Percentiles rank a stretch among this genome's conserved stretches.
Conservation (phyloP, 2,113 vertebrate genomes). For the Xiphorhynchus elegans region DNA sequence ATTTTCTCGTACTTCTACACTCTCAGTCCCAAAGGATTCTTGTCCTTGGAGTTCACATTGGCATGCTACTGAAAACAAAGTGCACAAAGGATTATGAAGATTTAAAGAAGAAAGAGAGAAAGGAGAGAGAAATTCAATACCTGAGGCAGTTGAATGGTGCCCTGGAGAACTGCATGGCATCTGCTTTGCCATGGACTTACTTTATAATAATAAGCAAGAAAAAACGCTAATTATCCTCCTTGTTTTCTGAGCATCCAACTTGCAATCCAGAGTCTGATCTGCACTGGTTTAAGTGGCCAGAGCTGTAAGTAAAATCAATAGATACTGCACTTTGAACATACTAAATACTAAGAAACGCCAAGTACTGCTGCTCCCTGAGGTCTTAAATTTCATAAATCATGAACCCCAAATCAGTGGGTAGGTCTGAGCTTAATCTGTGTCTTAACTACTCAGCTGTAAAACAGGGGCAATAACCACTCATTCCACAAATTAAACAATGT, state of each 20-base stretch:
- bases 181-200: not conserved
- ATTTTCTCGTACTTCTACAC: not conserved
- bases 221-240: not conserved
- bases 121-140: not conserved
- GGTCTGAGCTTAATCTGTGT: not conserved
- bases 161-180: not conserved
- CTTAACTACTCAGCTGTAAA: not conserved
- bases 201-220: not conserved
- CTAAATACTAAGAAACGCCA: not conserved
- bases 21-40: not conserved
- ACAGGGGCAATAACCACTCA: not conserved
- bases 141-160: not conserved
- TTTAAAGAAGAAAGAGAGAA: not conserved
- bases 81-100: not conserved
- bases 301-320: not conserved
- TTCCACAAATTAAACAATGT: conserved; percentile 11
- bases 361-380: not conserved
- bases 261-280: not conserved
- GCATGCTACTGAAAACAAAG: not conserved
- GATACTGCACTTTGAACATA: not conserved
- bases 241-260: not conserved
- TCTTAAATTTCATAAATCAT: not conserved
- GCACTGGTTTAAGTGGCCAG: not conserved
- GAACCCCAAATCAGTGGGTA: not conserved
- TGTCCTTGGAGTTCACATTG: not conserved